Base-by-base conservation (phyloP, 2,113 vertebrate genomes). In the Seriola dumerili region DNA sequence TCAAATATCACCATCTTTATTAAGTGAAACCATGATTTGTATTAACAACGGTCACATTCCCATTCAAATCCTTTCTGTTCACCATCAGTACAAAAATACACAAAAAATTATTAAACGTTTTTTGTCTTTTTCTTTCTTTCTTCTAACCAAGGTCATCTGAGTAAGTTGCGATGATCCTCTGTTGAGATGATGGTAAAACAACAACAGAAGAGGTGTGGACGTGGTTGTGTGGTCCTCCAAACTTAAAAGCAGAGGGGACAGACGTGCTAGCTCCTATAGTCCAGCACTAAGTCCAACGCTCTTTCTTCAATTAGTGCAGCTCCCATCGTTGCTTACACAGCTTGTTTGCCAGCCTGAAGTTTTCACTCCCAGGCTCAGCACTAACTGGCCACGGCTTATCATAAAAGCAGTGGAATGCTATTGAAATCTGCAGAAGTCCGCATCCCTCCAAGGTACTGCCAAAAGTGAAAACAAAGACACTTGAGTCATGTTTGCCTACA, bases 251-350 rank as follows among this genome's bases (percentile, higher is more conserved):
- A 87, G 36, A 38, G 57, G 9, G 25, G 36, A 55, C 57, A 52
- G 44, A 79, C 42, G 25, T 63, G 25, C 52, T 11, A 70, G 44
- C 57, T 42, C 46, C 21, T 66, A 29, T 29, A 42, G 72, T 81
- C 72, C 62, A 72, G 68, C 4, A 25, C 29, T 88, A 89, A 93
- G 86, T 84, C 91, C 65, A 29, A n/a, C 3, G 54, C 58, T 87
- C 91, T 90, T 92, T 90, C 83, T 86, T 91, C 81, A 88, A 89
- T 94, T 93, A 90, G 80, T 50, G 76, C 69, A 76, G 89, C 81
- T 86, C 69, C 81, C 9, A 0, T 72, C 76, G 1, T 57, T 90
- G 92, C 89, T 95, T 94, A 88, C 78, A 91, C 90, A 90, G 88
- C 83, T 90, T 89, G 79, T 32, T 74, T 77, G 69, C 58, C 62